Base-by-base conservation (phyloP, 2,888 invertebrate genomes). In the Rhabditoides inermis region DNA sequence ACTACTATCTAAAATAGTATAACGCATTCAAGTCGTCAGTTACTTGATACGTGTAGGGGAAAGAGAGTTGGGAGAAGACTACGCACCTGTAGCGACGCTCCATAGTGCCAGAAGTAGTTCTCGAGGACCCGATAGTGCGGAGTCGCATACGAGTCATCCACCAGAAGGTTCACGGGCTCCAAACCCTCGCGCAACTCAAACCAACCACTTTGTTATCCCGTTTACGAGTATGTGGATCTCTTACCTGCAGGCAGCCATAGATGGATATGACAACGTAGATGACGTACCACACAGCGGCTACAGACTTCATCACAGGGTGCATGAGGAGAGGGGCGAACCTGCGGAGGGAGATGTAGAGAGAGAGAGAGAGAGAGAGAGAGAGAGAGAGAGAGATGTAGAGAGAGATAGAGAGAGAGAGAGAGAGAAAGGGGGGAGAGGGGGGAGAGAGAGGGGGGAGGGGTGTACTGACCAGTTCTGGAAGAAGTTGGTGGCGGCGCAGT, bases 381-480 rank as follows among this genome's bases (percentile, higher is more conserved):
- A n/a, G n/a, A n/a, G n/a, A n/a, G n/a, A n/a, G n/a, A n/a, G n/a
- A n/a, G n/a, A n/a, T n/a, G n/a, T n/a, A n/a, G n/a, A n/a, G n/a
- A n/a, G n/a, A n/a, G n/a, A n/a, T n/a, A n/a, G n/a, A n/a, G n/a
- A n/a, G n/a, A n/a, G n/a, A n/a, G n/a, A n/a, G n/a, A n/a, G n/a
- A n/a, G n/a, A n/a, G n/a, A n/a, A n/a, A n/a, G n/a, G n/a, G n/a
- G n/a, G n/a, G n/a, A 60, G 51, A 0, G 70, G 70, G 36, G 68
- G 67, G 61, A 69, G 65, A n/a, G 72, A 55, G 12, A 69, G 56
- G 2, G 70, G 68, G 10, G 66, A 70, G 55, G 63, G 69, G 58
- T 57, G 54, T 37, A 56, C 59, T 39, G 7, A 68, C 72, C 71
- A 70, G 32, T 73, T 66, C 20, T 67, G 56, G 56, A 74, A 74